These are phyloP conservation scores for Sanderia malayensis DNA, from an alignment of 30 jellyfish, hydroid and myxozoan genomes.

Conservation along the genomic window DNA sequence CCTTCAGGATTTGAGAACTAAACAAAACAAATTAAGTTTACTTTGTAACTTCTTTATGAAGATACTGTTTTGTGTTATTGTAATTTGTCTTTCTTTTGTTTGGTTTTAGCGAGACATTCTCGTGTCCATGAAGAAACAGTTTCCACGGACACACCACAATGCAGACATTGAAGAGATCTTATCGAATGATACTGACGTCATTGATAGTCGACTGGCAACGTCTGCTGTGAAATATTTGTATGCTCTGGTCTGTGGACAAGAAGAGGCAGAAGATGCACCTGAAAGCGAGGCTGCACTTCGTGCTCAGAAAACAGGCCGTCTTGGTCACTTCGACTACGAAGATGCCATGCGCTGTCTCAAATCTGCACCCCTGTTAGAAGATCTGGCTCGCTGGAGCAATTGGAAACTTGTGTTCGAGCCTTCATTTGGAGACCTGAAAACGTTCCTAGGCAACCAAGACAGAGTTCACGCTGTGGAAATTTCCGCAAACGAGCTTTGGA, in stretches of 20 bases:
- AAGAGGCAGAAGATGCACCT: not conserved
- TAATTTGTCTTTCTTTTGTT: not conserved
- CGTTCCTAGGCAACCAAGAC: constrained; percentile 30
- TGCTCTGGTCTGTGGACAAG: constrained; percentile 23
- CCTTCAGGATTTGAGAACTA: no score
- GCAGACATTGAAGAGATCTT: constrained; percentile 12
- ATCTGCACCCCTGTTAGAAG: constrained; percentile 70
- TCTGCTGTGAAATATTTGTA: constrained; percentile 17
- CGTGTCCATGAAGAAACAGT: constrained; percentile 18
- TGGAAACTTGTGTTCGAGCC: constrained; percentile 68
- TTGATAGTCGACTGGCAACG: no score
- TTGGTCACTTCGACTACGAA: constrained; percentile 12
- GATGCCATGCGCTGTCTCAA: constrained; percentile 45
- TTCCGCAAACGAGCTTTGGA: constrained; percentile 24
- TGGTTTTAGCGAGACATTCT: constrained; percentile 7
- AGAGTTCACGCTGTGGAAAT: constrained; percentile 47
- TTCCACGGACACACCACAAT: constrained; percentile 1
- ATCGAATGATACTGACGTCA: no score
- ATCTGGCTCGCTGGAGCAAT: constrained; percentile 64
- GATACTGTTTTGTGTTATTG: no score
- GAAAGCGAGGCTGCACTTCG: not conserved
- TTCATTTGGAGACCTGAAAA: constrained; percentile 55
- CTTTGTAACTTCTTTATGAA: no score
- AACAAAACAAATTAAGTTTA: no score
- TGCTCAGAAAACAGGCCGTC: not conserved